Evolutionary conservation across 2,888 invertebrate genomes (phyloP).

Genomic region (Tuberolachnus salignus): DNA sequence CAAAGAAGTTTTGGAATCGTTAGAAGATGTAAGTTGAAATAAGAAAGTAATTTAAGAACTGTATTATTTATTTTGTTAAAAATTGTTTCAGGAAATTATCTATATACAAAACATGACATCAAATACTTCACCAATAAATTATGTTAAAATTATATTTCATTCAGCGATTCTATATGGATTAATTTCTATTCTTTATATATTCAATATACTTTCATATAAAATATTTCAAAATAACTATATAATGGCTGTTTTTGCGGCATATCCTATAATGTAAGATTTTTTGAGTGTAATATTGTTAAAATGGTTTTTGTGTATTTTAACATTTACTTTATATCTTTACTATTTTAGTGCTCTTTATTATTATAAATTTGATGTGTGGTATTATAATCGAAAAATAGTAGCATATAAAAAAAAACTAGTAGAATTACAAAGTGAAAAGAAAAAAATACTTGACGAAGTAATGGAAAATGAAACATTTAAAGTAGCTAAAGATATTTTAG

Average conservation of each 20-base stretch:
- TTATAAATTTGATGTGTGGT: conserved; percentile 83
- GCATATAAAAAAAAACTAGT: conserved; percentile 77
- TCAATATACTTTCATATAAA: conserved; percentile 26
- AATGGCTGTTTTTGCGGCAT: conserved; percentile 32
- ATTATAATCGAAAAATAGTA: conserved; percentile 81
- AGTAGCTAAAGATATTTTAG: conserved; percentile 85
- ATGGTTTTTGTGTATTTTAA: neutral
- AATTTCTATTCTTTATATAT: conserved; percentile 46
- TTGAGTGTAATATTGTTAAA: neutral
- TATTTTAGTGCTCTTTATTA: conserved; percentile 75
- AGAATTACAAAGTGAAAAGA: conserved; percentile 79
- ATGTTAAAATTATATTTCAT: conserved; percentile 51
- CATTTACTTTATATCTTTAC: conserved; percentile 41
- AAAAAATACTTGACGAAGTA: conserved; percentile 89
- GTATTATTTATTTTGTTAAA: conserved; percentile 38
- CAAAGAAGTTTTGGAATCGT: conserved; percentile 69
- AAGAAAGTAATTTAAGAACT: neutral
- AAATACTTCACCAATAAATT: conserved; percentile 48
- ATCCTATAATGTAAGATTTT: conserved; percentile 50
- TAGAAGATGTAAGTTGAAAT: conserved; percentile 68
- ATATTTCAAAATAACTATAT: conserved; percentile 35
- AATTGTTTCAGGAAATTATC: conserved; percentile 56
- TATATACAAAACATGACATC: conserved; percentile 51
- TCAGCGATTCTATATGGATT: conserved; percentile 45
- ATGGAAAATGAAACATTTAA: conserved; percentile 98